Percentiles rank a stretch among this genome's conserved stretches.
Evolutionary conservation across 2,113 vertebrate species (phyloP).

Genomic region (Isichthys henryi): DNA sequence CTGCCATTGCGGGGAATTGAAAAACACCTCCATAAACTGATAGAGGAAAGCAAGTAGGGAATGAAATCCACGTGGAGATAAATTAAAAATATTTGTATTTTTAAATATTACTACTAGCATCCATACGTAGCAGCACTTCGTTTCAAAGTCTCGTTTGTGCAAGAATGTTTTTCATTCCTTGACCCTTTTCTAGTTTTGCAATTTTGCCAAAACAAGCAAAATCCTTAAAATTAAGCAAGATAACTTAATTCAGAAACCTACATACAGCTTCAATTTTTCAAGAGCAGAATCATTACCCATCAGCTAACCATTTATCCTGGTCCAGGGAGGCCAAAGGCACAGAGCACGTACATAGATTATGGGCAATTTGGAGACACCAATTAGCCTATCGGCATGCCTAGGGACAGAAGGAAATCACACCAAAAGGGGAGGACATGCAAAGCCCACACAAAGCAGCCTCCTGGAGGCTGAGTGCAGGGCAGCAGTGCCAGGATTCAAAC

Average conservation of each 20-base stretch:
- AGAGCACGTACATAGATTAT: not conserved
- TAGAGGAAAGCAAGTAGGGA: not conserved
- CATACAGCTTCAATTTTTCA: not conserved
- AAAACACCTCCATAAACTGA: not conserved
- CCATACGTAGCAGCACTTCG: not conserved
- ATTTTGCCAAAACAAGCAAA: not conserved
- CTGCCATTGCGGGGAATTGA: constrained; percentile 7
- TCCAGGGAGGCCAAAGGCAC: not conserved
- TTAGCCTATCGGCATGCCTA: not conserved
- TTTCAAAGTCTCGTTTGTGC: not conserved
- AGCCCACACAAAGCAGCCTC: not conserved
- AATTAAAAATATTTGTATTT: not conserved
- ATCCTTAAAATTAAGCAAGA: not conserved
- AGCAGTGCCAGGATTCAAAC: not conserved
- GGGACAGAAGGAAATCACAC: not conserved
- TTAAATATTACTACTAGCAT: not conserved
- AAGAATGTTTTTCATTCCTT: not conserved
- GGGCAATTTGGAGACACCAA: not conserved
- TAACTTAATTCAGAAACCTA: not conserved
- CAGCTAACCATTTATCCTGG: not conserved
- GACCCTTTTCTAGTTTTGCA: not conserved
- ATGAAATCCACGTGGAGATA: not conserved
- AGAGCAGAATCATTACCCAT: not conserved
- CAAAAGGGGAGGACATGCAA: not conserved
- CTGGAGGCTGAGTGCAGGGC: not conserved